Percentiles rank a stretch among this genome's conserved stretches.
Evolutionary conservation across 2,888 invertebrate species (phyloP).

Genomic region (Philopedon plagiatum): DNA sequence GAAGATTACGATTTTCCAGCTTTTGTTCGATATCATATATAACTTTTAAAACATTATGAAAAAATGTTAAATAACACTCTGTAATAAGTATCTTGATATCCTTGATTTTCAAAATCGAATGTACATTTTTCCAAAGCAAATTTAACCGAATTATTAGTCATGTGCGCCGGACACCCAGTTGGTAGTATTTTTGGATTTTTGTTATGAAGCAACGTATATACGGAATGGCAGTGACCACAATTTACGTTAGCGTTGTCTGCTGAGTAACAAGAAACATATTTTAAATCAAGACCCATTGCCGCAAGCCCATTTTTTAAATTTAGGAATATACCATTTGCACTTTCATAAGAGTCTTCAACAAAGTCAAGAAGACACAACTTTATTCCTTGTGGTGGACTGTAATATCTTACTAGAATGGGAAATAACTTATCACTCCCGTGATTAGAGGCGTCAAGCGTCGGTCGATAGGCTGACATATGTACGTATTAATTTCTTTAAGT

Average conservation of each 20-base stretch:
- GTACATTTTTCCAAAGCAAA: conserved; percentile 5
- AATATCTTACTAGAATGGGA: not conserved
- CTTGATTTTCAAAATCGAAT: conserved; percentile 19
- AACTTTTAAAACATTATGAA: conserved; percentile 22
- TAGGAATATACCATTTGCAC: conserved; percentile 2
- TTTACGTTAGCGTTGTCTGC: conserved; percentile 15
- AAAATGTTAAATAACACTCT: conserved; percentile 22
- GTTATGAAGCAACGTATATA: not conserved
- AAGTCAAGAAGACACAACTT: conserved; percentile 22
- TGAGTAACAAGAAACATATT: not conserved
- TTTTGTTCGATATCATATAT: not conserved
- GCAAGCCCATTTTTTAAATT: conserved; percentile 12
- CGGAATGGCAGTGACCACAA: conserved; percentile 10
- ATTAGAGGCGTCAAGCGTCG: conserved; percentile 10
- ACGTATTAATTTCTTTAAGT: not conserved
- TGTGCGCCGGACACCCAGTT: conserved; percentile 17
- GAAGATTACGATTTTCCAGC: not conserved
- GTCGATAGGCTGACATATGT: not conserved
- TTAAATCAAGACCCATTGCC: not conserved
- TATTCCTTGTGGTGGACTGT: not conserved
- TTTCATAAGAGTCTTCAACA: conserved; percentile 20
- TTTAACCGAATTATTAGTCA: conserved; percentile 3
- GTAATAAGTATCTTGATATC: not conserved
- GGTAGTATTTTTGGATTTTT: conserved; percentile 1
- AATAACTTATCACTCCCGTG: conserved; percentile 5